These are phyloP conservation scores for Oxytorus armatus DNA, from an alignment of 2,888 invertebrate species.

Conservation along the genomic window DNA sequence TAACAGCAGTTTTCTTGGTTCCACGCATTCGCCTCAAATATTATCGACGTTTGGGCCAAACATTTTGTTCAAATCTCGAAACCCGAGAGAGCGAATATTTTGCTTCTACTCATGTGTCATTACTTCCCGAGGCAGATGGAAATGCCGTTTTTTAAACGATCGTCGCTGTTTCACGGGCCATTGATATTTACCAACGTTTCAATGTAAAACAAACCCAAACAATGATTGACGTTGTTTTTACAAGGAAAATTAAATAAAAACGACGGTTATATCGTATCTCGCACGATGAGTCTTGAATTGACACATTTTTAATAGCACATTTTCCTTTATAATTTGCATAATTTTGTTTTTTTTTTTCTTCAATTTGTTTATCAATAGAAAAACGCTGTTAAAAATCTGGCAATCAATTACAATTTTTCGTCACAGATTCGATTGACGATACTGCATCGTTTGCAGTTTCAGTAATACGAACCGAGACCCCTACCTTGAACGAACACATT, in stretches of 20 bases:
- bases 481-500: neutral
- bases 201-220: no score
- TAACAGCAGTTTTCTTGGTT: no score
- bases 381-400: constrained; percentile 10
- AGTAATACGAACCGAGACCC: neutral
- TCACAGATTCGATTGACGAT: constrained; percentile 6
- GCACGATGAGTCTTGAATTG: neutral
- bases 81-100: no score
- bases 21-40: no score
- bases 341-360: no score
- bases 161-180: neutral
- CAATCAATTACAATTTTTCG: neutral
- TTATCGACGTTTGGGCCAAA: no score
- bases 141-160: neutral
- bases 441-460: neutral
- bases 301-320: constrained; percentile 13
- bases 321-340: neutral
- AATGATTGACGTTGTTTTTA: neutral
- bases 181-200: neutral
- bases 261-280: neutral
- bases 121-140: no score
- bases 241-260: neutral
- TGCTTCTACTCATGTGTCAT: no score
- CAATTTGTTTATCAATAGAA: neutral
- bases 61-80: no score